Evolutionary conservation across 2,797 vertebrate genomes (phyloP).

Genomic region (Gymnothorax reevesii): DNA sequence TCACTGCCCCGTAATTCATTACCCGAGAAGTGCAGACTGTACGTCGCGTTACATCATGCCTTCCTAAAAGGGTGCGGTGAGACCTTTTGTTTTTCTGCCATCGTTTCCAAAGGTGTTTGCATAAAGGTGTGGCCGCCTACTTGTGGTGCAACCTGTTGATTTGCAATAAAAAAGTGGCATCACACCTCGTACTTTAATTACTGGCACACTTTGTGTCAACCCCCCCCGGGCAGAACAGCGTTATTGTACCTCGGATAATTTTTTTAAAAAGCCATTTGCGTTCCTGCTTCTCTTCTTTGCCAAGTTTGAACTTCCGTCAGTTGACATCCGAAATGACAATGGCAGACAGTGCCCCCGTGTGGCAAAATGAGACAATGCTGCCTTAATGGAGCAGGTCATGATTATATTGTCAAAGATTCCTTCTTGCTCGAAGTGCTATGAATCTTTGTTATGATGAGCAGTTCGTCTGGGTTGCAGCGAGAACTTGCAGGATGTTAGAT

Average conservation of each 20-base stretch:
- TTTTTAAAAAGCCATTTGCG: background rate
- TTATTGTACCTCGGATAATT: background rate
- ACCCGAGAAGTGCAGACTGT: background rate
- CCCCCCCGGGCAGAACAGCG: background rate
- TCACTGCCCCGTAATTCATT: constrained; percentile 33
- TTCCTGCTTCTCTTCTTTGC: background rate
- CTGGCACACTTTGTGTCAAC: background rate
- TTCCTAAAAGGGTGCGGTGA: background rate
- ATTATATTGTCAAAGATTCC: background rate
- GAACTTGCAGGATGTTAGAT: too few species aligned
- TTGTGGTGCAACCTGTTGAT: background rate
- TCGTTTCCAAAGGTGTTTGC: background rate
- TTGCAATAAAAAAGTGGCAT: constrained; percentile 8
- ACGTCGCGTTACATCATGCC: constrained; percentile 19
- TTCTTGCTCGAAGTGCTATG: background rate
- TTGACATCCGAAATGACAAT: background rate
- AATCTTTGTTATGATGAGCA: background rate
- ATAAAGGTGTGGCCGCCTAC: background rate
- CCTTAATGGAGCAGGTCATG: background rate
- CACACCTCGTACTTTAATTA: background rate
- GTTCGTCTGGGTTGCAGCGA: too few species aligned
- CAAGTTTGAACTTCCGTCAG: background rate
- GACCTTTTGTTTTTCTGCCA: background rate
- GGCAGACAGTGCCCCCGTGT: constrained; percentile 22
- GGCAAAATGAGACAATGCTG: background rate